Conservation (phyloP, 2,888 invertebrate species). For the Drosophila mulleri region DNA sequence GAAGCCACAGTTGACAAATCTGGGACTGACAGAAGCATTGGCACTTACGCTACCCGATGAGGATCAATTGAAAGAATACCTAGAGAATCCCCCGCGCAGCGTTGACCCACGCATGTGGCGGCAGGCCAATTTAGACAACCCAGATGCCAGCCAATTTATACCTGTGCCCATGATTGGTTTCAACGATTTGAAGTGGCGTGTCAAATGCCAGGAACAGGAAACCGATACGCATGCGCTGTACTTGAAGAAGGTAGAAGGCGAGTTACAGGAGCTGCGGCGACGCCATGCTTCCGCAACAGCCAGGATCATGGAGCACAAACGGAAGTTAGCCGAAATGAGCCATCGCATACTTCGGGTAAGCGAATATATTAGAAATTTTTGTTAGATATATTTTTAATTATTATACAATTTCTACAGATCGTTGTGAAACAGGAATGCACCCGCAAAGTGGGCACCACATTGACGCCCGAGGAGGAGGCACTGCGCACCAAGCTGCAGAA, state of each 20-base stretch:
- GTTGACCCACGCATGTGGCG: conserved; percentile 97
- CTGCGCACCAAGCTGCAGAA: conserved; percentile 94
- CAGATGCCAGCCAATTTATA: conserved; percentile 94
- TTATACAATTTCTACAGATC: conserved; percentile 87
- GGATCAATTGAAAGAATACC: conserved; percentile 93
- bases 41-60: conserved; percentile 91
- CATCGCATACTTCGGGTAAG: conserved; percentile 93
- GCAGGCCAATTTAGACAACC: conserved; percentile 98
- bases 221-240: conserved; percentile 93
- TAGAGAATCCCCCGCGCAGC: conserved; percentile 96
- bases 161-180: conserved; percentile 98
- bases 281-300: conserved; percentile 93
- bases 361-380: background rate
- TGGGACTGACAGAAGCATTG: conserved; percentile 90
- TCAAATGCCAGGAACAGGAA: conserved; percentile 93
- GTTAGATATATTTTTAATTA: background rate
- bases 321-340: conserved; percentile 92
- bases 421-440: conserved; percentile 94
- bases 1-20: conserved; percentile 89
- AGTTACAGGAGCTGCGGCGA: conserved; percentile 91
- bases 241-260: conserved; percentile 91
- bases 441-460: conserved; percentile 94
- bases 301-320: conserved; percentile 92
- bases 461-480: conserved; percentile 96
- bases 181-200: conserved; percentile 90